Evolutionary conservation across 1,140 invertebrate genomes (phyloP), one percentile per base, ranked within the genome.

Genomic region (Saccostrea glomerata): DNA sequence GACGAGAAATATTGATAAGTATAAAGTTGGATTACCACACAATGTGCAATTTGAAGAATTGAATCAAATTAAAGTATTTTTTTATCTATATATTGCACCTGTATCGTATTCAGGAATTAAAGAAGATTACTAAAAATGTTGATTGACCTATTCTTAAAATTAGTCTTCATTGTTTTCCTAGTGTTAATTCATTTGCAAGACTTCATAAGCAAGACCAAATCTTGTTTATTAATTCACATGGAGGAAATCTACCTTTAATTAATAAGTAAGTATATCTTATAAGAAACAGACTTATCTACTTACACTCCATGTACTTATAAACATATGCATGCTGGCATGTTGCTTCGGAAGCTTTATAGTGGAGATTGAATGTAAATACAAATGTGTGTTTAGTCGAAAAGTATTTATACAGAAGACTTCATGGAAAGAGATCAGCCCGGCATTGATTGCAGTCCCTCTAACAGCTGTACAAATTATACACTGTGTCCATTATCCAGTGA

Each of bases 381-480:
- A 12, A 36, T 25, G 15, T 30, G 13, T 63, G 13, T 63, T 63
- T n/a, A 20, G 58, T 20, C 17, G 70, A 36, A 15, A 25, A 25
- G 9, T 77, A 15, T 36, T 25, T 12, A 77, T 25, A 30, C 70
- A 77, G 13, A 4, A 77, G 13, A 25, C 70, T 9, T 77, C 70
- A 13, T 25, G 2, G 25, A 11, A 25, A 36, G 23, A 11, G 25
- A 77, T 36, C 25, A 3, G 25, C 30, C 25, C 30, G 2, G 25
- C 70, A 77, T 77, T 77, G 70, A 77, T 77, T 77, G 13, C 30
- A 36, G 30, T 77, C 30, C 70, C 7, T 30, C 3, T 0, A 77
- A 77, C 70, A 77, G 70, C 70, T 77, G 70, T 77, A 77, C 70
- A 25, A 77, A 63, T 17, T 63, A 63, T 63, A 63, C 58, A 20